phyloP scores from a whole-genome alignment of 2,113 vertebrate genomes.

The Lepus europaeus region DNA sequence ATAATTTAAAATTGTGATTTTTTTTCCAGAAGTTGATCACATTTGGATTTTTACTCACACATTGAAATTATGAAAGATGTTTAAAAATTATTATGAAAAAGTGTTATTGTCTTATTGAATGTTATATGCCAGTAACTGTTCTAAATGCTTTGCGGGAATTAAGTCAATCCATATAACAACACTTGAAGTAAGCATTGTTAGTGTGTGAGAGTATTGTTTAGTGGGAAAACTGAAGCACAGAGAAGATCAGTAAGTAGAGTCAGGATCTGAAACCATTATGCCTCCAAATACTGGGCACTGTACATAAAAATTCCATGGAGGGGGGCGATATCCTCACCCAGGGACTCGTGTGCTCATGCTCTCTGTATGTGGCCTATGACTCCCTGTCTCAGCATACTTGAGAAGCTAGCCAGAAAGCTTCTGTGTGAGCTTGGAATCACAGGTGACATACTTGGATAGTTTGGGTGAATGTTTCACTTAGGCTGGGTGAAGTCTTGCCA shows the following conservation, averaged over 20 bases:
- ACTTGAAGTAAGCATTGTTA: constrained; percentile 29
- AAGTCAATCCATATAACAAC: constrained; percentile 32
- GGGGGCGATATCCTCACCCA: background rate
- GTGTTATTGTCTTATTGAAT: constrained; percentile 32
- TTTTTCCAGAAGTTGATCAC: background rate
- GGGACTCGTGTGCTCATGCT: constrained; percentile 30
- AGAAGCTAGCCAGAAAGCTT: constrained; percentile 51
- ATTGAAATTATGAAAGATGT: background rate
- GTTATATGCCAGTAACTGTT: background rate
- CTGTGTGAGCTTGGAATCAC: constrained; percentile 20
- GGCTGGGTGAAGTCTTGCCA: background rate
- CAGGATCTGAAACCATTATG: constrained; percentile 33
- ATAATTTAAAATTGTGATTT: background rate
- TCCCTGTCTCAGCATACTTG: constrained; percentile 1
- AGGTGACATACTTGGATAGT: background rate
- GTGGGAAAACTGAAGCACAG: constrained; percentile 47
- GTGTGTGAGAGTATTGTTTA: background rate
- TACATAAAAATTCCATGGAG: constrained; percentile 38
- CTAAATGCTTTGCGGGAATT: constrained; percentile 31
- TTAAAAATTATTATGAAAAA: constrained; percentile 50
- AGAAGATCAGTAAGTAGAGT: constrained; percentile 40
- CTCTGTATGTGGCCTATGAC: background rate
- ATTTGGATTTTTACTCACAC: constrained; percentile 36
- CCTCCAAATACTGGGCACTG: background rate
- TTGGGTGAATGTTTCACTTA: constrained; percentile 37